A percentile compares a stretch with the other conserved stretches of the same genome.
phyloP scores from a whole-genome alignment of 2,113 vertebrate genomes.

The Galemys pyrenaicus region DNA sequence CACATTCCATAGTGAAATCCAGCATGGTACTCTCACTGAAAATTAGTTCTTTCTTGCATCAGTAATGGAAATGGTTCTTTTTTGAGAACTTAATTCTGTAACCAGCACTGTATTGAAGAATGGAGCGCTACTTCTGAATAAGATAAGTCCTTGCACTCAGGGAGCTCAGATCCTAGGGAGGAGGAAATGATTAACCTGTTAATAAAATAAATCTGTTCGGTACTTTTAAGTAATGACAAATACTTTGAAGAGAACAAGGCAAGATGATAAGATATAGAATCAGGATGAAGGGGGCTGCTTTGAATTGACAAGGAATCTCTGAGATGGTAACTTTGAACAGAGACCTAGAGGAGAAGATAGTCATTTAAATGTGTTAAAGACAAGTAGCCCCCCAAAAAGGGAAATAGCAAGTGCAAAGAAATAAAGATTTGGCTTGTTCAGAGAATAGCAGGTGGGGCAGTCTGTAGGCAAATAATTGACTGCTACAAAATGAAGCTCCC shows the following conservation, averaged over 20 bases:
- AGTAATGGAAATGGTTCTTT: not conserved
- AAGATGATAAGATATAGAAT: not conserved
- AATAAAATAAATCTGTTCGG: not conserved
- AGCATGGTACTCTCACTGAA: not conserved
- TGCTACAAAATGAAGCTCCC: not conserved
- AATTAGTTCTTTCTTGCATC: not conserved
- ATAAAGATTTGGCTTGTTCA: not conserved
- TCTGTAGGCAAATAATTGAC: not conserved
- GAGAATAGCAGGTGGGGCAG: not conserved
- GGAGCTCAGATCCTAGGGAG: not conserved
- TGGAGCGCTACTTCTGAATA: not conserved
- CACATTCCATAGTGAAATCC: not conserved
- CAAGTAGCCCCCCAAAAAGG: not conserved
- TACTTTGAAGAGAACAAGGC: not conserved
- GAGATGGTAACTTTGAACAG: not conserved
- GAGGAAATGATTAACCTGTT: not conserved
- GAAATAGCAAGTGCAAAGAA: not conserved
- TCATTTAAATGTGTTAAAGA: not conserved
- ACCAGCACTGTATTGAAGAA: not conserved
- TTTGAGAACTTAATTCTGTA: not conserved
- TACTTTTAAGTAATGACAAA: not conserved
- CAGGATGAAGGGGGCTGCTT: not conserved
- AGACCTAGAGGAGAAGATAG: not conserved
- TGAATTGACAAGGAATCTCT: not conserved
- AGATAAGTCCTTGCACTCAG: not conserved